Conservation (phyloP, 2,888 invertebrate species). For the Lapara coniferarum region DNA sequence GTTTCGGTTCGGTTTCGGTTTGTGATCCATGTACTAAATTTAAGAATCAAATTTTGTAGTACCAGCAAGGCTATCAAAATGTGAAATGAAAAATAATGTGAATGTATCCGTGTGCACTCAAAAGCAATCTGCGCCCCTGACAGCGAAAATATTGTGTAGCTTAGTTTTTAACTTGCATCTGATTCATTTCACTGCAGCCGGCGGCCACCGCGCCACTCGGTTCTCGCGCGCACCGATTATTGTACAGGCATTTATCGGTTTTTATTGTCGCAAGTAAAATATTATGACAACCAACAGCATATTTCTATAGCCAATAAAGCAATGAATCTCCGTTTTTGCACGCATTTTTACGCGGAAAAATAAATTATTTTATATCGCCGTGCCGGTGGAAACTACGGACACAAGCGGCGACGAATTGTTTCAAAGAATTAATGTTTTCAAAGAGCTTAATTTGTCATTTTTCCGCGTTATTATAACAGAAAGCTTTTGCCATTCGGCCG, state of each 20-base stretch:
- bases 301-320: constrained; percentile 48
- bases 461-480: constrained; percentile 65
- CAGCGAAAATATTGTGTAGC: constrained; percentile 22
- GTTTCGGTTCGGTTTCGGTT: background rate
- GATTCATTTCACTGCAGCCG: constrained; percentile 40
- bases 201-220: constrained; percentile 26
- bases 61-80: too few species aligned
- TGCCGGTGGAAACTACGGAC: background rate
- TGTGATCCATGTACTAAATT: too few species aligned
- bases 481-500: constrained; percentile 71
- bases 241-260: constrained; percentile 50
- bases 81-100: background rate
- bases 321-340: constrained; percentile 20
- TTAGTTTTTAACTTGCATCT: constrained; percentile 35
- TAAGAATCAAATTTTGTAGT: too few species aligned
- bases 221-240: constrained; percentile 44
- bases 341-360: constrained; percentile 7
- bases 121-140: background rate
- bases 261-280: constrained; percentile 54
- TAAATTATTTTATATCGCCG: constrained; percentile 24
- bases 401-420: constrained; percentile 38
- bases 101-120: background rate
- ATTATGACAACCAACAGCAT: constrained; percentile 53
- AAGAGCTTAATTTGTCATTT: constrained; percentile 55
- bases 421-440: constrained; percentile 58